Conservation (phyloP, 2,797 vertebrate species). For the Microcaecilia unicolor region DNA sequence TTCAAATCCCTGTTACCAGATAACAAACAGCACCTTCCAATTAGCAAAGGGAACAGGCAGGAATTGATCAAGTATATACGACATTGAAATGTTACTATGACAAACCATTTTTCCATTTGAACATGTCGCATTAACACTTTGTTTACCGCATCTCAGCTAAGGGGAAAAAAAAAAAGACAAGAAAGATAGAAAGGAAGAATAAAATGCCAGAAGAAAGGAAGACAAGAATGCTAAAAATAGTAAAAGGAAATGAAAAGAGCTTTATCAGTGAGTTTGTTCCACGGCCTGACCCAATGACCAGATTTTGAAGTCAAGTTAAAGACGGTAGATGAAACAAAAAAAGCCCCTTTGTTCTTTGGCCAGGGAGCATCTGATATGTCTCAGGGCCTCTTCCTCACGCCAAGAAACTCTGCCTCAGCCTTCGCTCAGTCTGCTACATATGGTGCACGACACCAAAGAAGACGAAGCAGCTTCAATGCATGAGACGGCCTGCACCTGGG, state of each 20-base stretch:
- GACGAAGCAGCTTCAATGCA: constrained; percentile 24
- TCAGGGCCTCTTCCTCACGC: constrained; percentile 59
- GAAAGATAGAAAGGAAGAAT: not conserved
- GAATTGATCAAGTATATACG: rapidly evolving
- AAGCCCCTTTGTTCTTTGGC: constrained; percentile 68
- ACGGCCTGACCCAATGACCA: constrained; percentile 70
- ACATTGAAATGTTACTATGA: not conserved
- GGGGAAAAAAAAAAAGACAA: not conserved
- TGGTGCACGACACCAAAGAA: constrained; percentile 43
- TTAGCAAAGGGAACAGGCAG: too few relatives aligned
- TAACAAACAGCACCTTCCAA: too few relatives aligned
- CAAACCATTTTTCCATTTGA: not conserved
- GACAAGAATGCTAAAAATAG: constrained; percentile 29
- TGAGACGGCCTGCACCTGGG: constrained; percentile 31
- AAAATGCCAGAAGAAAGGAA: constrained; percentile 23
- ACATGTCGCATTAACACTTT: constrained; percentile 11
- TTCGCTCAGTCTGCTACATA: constrained; percentile 44
- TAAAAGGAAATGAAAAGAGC: constrained; percentile 68
- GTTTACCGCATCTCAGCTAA: constrained; percentile 11
- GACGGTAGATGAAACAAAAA: constrained; percentile 66
- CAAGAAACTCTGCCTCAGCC: constrained; percentile 46
- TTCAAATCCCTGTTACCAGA: too few relatives aligned
- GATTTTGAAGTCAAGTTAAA: constrained; percentile 70
- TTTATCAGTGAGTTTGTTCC: constrained; percentile 61
- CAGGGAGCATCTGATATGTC: constrained; percentile 71